These are phyloP conservation scores for Carterocephalus palaemon DNA, from an alignment of 2,888 invertebrate genomes.

Conservation along the genomic window DNA sequence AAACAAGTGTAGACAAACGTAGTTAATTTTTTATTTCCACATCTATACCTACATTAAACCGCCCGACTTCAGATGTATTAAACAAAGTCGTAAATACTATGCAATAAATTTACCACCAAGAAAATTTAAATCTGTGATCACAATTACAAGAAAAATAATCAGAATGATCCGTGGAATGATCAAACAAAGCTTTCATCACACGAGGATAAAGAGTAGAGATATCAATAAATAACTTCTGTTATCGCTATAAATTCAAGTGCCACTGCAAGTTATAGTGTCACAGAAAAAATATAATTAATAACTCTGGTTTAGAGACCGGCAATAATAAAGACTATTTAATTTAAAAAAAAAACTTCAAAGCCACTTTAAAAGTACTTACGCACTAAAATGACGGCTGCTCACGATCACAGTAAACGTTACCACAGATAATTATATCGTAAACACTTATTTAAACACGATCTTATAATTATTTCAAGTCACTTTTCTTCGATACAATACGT, in stretches of 20 bases:
- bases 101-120: too few species aligned
- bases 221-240: slow-evolving; percentile 10
- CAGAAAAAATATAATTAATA: neutral
- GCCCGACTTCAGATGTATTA: too few species aligned
- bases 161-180: slow-evolving; percentile 4
- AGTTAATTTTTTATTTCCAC: too few species aligned
- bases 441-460: slow-evolving; percentile 43
- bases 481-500: slow-evolving; percentile 16
- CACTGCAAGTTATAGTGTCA: slow-evolving; percentile 6
- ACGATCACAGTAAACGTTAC: slow-evolving; percentile 39
- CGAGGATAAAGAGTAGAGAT: neutral
- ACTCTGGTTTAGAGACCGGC: neutral
- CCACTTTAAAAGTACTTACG: slow-evolving; percentile 34
- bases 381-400: slow-evolving; percentile 30
- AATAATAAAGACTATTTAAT: slow-evolving; percentile 2
- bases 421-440: slow-evolving; percentile 29
- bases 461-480: slow-evolving; percentile 32
- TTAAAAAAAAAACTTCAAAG: slow-evolving; percentile 24
- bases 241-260: slow-evolving; percentile 3
- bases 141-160: slow-evolving; percentile 1
- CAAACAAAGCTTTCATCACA: slow-evolving; percentile 12
- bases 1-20: too few species aligned
- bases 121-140: too few species aligned
- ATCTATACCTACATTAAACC: too few species aligned
- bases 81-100: too few species aligned